A percentile compares a stretch with the other conserved stretches of the same genome.
These are phyloP conservation scores for Varanus salvator DNA, from an alignment of 2,113 vertebrate genomes.

Conservation along the genomic window DNA sequence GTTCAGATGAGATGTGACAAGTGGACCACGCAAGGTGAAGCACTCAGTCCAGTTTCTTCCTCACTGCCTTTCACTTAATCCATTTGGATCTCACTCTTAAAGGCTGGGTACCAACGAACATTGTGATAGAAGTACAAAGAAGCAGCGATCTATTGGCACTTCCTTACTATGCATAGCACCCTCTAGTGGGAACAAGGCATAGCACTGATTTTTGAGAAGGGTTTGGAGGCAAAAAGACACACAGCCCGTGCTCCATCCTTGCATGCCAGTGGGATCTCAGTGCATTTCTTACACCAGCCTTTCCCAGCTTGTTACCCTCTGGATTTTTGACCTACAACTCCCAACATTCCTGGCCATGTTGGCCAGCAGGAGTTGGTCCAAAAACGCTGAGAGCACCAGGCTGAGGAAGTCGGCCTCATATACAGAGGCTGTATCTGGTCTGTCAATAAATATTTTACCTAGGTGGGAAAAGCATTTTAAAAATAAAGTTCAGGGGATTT, in stretches of 20 bases:
- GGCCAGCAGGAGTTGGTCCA: no score
- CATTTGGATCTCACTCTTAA: not conserved
- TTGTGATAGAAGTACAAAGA: not conserved
- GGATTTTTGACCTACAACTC: no score
- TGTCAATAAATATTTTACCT: not conserved
- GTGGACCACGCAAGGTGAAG: not conserved
- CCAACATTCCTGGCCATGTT: no score
- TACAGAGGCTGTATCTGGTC: no score
- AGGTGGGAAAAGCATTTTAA: not conserved
- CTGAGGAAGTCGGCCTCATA: no score
- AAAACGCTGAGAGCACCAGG: no score
- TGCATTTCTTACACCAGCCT: not conserved
- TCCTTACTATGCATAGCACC: not conserved
- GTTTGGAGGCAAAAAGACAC: not conserved
- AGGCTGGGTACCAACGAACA: not conserved
- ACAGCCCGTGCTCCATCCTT: not conserved
- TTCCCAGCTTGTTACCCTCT: no score
- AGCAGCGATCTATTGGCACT: not conserved
- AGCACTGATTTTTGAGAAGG: not conserved
- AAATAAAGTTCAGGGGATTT: not conserved
- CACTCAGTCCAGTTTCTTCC: not conserved
- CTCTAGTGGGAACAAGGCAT: not conserved
- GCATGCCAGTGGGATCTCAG: not conserved
- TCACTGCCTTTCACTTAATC: not conserved
- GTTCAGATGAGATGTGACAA: not conserved